Evolutionary conservation across 2,113 vertebrate genomes (phyloP), one percentile per base, ranked within the genome.

Genomic region (Platichthys flesus): DNA sequence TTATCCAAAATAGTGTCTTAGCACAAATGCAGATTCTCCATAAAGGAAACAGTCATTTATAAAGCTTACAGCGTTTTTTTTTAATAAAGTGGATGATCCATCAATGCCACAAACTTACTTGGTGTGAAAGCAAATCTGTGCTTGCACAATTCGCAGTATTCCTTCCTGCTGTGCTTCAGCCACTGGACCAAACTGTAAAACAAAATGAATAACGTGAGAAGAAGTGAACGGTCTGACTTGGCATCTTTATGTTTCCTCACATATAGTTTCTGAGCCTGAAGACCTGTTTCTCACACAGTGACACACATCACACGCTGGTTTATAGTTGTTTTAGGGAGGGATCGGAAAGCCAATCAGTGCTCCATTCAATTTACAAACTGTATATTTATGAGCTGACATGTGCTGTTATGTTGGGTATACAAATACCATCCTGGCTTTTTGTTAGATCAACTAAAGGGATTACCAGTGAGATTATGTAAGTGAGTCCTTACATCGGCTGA

Each of bases 111-210:
- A 31, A 67, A 94, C 98, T 98, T 96, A 99, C 98, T 99, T 96
- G 98, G 98, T 84, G 98, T 99, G 92, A 99, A 99, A 93, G 98
- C 98, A 95, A 99, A 99, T 96, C 98, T 96, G 95, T 99, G 98
- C 93, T 99, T 99, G 97, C 98, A 99, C 95, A 99, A 95, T 96
- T 99, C 98, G 94, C 98, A 99, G 92, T 99, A 99, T 93, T 99
- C 98, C 95, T 99, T 99, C 92, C 98, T 96, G 96, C 98, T 99
- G 92, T 99, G 98, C 93, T 99, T 99, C 94, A 99, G 95, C 98
- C 98, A 99, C 85, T 99, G 98, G 94, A 99, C 97, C 96, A 99
- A 96, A 94, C 98, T 99, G 96, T 57, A 94, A 84, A 88, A 67
- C 28, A 82, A 81, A 21, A 87, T 81, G 55, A 24, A 67, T 14